phyloP scores from a whole-genome alignment of 2,113 vertebrate species.

The Zingel zingel region DNA sequence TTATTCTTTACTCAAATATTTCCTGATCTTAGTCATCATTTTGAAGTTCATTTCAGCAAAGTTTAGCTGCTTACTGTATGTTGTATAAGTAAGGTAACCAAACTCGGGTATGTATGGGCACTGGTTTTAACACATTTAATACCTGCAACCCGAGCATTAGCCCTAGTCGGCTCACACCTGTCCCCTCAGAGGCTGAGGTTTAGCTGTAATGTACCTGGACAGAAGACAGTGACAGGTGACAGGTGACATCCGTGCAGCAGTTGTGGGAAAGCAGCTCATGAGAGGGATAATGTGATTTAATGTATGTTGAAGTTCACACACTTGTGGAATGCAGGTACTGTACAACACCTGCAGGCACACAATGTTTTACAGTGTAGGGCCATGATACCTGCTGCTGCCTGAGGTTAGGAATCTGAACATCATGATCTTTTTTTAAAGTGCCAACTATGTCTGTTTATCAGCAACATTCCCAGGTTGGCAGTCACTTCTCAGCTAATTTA shows the following conservation, averaged over 20 bases:
- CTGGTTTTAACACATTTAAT: not conserved
- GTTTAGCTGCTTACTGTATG: not conserved
- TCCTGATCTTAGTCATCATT: not conserved
- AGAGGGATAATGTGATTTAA: slow-evolving; percentile 48
- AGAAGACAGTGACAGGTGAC: slow-evolving; percentile 4
- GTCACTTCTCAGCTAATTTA: slow-evolving; percentile 18
- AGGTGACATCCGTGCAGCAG: slow-evolving; percentile 51
- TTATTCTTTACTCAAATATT: slow-evolving; percentile 2
- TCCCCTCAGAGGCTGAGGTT: slow-evolving; percentile 33
- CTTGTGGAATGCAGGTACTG: slow-evolving; percentile 13
- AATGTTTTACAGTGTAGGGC: slow-evolving; percentile 14
- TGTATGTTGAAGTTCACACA: not conserved
- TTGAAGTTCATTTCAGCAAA: not conserved
- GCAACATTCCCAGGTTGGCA: slow-evolving; percentile 13
- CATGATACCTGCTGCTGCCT: not conserved
- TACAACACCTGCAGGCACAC: not conserved
- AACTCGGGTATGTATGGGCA: not conserved
- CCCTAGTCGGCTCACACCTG: slow-evolving; percentile 22
- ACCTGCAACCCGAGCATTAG: not conserved
- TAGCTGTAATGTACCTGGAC: slow-evolving; percentile 14
- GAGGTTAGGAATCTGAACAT: not conserved
- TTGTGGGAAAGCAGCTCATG: slow-evolving; percentile 7
- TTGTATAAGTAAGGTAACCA: not conserved
- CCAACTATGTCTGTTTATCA: slow-evolving; percentile 2
- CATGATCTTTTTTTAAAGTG: not conserved